A percentile compares a stretch with the other conserved stretches of the same genome.
Evolutionary conservation across 2,888 invertebrate species (phyloP).

Genomic region (Microchrysa polita): DNA sequence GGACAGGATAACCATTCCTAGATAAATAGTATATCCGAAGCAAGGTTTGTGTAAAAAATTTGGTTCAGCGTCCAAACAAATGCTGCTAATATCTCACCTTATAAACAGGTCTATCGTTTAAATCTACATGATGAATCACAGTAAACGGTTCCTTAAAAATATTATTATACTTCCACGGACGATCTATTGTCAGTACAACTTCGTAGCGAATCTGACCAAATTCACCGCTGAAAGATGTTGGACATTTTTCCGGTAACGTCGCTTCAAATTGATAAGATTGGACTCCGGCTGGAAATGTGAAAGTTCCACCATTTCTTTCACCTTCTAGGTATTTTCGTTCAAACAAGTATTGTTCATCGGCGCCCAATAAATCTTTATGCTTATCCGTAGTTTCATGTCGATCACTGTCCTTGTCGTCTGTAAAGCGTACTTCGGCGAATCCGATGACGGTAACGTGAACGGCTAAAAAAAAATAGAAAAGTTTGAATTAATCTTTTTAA

Average conservation of each 20-base stretch:
- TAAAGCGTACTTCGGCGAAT: constrained; percentile 62
- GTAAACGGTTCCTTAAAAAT: constrained; percentile 80
- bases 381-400: constrained; percentile 26
- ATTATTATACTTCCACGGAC: constrained; percentile 87
- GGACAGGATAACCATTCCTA: neutral
- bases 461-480: constrained; percentile 56
- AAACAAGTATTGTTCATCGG: constrained; percentile 59
- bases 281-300: constrained; percentile 74
- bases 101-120: constrained; percentile 69
- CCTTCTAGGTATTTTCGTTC: constrained; percentile 61
- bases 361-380: constrained; percentile 51
- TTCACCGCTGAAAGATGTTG: constrained; percentile 81
- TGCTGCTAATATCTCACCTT: too few relatives aligned
- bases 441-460: constrained; percentile 61
- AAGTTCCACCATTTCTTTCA: constrained; percentile 68
- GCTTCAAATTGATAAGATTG: constrained; percentile 81
- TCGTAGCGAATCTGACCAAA: constrained; percentile 81
- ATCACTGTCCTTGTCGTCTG: constrained; percentile 52
- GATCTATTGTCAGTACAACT: constrained; percentile 79
- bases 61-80: too few relatives aligned
- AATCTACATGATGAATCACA: constrained; percentile 77
- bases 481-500: neutral
- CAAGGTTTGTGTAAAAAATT: too few relatives aligned
- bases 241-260: constrained; percentile 68
- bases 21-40: too few relatives aligned